A percentile compares a stretch with the other conserved stretches of the same genome.
These are phyloP conservation scores for western clawed frog (Xenopus tropicalis) DNA, from an alignment of 2,113 vertebrate genomes.

Conservation along the genomic window DNA sequence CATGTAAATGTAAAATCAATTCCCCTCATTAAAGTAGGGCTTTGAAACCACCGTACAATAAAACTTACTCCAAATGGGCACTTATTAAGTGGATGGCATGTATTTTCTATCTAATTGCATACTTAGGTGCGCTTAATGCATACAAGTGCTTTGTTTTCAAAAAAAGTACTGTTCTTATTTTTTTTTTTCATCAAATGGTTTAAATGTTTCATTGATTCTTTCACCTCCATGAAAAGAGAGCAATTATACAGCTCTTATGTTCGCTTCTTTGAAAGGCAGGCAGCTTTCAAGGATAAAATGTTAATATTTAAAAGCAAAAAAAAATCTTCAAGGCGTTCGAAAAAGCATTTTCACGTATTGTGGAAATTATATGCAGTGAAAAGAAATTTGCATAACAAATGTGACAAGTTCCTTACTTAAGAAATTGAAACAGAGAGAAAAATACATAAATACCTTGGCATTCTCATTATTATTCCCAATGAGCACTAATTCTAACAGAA, in stretches of 20 bases:
- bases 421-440: conserved; percentile 64
- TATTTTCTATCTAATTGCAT: conserved; percentile 44
- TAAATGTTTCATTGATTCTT: conserved; percentile 53
- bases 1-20: conserved; percentile 49
- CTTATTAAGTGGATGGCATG: conserved; percentile 46
- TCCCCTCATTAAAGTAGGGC: conserved; percentile 50
- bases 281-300: conserved; percentile 55
- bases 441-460: conserved; percentile 55
- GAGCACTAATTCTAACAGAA: conserved; percentile 58
- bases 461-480: conserved; percentile 64
- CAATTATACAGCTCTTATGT: conserved; percentile 55
- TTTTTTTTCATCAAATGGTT: conserved; percentile 44
- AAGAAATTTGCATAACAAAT: conserved; percentile 68
- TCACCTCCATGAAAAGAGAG: conserved; percentile 56
- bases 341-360: conserved; percentile 57
- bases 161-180: conserved; percentile 43
- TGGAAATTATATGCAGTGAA: conserved; percentile 57
- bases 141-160: conserved; percentile 14
- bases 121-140: conserved; percentile 50
- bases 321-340: conserved; percentile 57
- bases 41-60: conserved; percentile 46
- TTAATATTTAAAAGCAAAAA: conserved; percentile 57
- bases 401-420: conserved; percentile 67
- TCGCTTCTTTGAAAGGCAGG: conserved; percentile 52
- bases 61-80: conserved; percentile 45